Base-by-base conservation (phyloP, 2,113 vertebrate genomes). In the Odontesthes bonariensis region DNA sequence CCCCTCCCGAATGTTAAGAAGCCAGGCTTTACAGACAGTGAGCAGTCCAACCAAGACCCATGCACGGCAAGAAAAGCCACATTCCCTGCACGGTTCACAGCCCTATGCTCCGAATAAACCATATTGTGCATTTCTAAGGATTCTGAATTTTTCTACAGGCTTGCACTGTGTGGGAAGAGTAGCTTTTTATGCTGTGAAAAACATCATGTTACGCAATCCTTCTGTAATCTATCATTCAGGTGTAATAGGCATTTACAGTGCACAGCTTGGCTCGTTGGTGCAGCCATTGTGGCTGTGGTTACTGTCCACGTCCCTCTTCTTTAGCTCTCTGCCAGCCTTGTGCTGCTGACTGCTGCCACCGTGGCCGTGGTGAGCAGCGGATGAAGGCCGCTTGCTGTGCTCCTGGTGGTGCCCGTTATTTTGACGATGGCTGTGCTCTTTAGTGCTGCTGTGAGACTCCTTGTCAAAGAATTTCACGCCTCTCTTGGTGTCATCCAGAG, bases 281-380 rank as follows among this genome's bases (percentile, higher is more conserved):
- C 94, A 95, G 93, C 94, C 94, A 86, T 79, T 93, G 52, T 79
- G 70, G 79, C 80, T 88, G 60, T 95, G 94, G 75, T 85, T 92
- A 79, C 74, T 88, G 44, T 90, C 88, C 70, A 89, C 87, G 0
- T 96, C 95, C 83, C 95, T 94, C 92, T 96, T 97, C 94, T 82
- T 94, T 87, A 96, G 95, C 95, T 97, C 96, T 85, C 90, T 94
- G 89, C 94, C 96, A 0, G 92, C 89, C 87, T 89, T 91, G 60
- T 95, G 86, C 93, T 90, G 92, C 88, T 87, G 88, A 68, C 66
- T 92, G 38, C 87, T 92, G 42, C 90, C 91, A 12, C 82, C 92
- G 38, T 93, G 95, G 49, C 92, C 94, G 4, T 94, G 95, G 59
- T 83, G 85, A 40, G 65, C 46, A 0, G 74, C 38, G 6, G 87